phyloP scores from a whole-genome alignment of 2,888 invertebrate species.

The Drosophila leonis region DNA sequence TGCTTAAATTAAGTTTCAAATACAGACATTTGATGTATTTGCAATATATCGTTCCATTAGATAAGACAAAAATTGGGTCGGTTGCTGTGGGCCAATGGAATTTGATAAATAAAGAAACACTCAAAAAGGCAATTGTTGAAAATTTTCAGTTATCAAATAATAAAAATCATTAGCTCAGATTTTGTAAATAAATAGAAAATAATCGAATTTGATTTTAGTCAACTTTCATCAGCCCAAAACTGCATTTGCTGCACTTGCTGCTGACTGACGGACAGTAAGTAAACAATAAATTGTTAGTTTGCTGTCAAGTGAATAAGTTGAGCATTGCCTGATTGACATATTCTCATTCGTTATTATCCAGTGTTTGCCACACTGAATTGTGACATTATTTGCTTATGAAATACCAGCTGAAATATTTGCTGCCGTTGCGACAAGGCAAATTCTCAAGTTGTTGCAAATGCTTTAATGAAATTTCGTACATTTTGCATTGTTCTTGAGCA shows the following conservation, averaged over 20 bases:
- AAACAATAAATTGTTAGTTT: slow-evolving; percentile 22
- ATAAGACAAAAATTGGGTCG: neutral
- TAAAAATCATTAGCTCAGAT: neutral
- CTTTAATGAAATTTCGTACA: slow-evolving; percentile 13
- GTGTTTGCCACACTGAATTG: slow-evolving; percentile 19
- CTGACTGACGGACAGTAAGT: neutral
- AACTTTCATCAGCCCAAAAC: neutral
- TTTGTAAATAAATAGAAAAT: neutral
- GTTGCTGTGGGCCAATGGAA: neutral
- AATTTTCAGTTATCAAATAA: neutral
- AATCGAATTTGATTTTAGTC: slow-evolving; percentile 1
- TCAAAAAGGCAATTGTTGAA: neutral
- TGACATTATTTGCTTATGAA: slow-evolving; percentile 37
- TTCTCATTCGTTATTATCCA: slow-evolving; percentile 18
- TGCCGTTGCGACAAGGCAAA: slow-evolving; percentile 11
- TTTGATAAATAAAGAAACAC: neutral
- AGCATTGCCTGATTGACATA: slow-evolving; percentile 22
- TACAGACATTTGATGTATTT: no score
- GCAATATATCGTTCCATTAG: neutral
- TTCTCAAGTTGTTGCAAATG: slow-evolving; percentile 6
- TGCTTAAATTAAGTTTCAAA: neutral
- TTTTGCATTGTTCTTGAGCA: slow-evolving; percentile 5
- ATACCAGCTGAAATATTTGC: slow-evolving; percentile 19
- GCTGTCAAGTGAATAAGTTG: slow-evolving; percentile 21
- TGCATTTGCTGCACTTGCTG: neutral